Evolutionary conservation across 2,797 vertebrate genomes (phyloP).

Genomic region (Oreonectes daqikongensis): DNA sequence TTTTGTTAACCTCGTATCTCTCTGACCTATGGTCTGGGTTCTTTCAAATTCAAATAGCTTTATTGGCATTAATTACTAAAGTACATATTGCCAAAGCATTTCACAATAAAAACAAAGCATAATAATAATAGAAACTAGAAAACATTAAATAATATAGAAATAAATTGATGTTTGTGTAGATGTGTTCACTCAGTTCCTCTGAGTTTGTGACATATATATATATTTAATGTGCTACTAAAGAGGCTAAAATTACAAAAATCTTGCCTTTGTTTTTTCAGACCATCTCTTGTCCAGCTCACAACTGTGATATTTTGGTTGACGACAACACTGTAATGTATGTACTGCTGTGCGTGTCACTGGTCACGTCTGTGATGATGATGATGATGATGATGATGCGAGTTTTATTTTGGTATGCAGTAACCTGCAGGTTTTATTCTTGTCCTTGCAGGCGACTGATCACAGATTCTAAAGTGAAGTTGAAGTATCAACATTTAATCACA

Average conservation of each 20-base stretch:
- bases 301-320: conserved; percentile 99
- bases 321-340: conserved; percentile 99
- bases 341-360: neutral
- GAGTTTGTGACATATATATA: too few relatives aligned
- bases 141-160: too few relatives aligned
- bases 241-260: too few relatives aligned
- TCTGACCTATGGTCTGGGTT: neutral
- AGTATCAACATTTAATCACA: conserved; percentile 99
- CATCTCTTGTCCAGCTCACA: conserved; percentile 99
- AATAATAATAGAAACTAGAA: too few relatives aligned
- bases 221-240: too few relatives aligned
- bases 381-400: neutral
- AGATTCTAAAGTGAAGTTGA: conserved; percentile 99
- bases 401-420: neutral
- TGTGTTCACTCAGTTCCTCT: too few relatives aligned
- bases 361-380: neutral
- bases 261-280: conserved; percentile 77
- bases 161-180: too few relatives aligned
- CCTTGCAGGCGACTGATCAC: conserved; percentile 93
- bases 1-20: neutral
- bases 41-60: too few relatives aligned
- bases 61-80: too few relatives aligned
- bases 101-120: too few relatives aligned
- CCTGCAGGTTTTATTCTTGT: conserved; percentile 50
- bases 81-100: too few relatives aligned